Evolutionary conservation across 2,888 invertebrate species (phyloP).

Genomic region (Apoda limacodes): DNA sequence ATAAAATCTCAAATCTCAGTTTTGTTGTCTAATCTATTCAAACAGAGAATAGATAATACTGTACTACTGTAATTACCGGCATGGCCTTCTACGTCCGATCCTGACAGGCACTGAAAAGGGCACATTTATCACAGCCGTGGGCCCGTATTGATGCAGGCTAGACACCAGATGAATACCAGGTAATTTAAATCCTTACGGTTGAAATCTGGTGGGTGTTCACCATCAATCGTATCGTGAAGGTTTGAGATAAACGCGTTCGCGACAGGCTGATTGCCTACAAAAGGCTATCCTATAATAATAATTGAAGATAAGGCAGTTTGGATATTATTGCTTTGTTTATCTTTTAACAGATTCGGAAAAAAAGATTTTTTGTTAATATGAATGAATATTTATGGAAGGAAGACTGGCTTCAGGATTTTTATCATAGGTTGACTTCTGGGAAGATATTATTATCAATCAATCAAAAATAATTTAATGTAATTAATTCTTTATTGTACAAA

Average conservation of each 20-base stretch:
- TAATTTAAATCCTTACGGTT: slow-evolving; percentile 46
- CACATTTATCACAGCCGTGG: slow-evolving; percentile 48
- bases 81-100: slow-evolving; percentile 36
- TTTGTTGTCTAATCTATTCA: slow-evolving; percentile 4
- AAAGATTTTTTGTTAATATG: too few species aligned
- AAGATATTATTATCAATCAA: too few species aligned
- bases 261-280: too few species aligned
- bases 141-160: slow-evolving; percentile 37
- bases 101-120: slow-evolving; percentile 45
- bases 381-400: too few species aligned
- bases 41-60: background rate
- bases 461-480: too few species aligned
- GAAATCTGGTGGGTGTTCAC: slow-evolving; percentile 38
- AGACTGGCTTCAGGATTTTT: too few species aligned
- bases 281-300: too few species aligned
- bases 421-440: too few species aligned
- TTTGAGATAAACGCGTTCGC: slow-evolving; percentile 21
- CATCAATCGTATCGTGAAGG: slow-evolving; percentile 36
- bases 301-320: too few species aligned
- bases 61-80: slow-evolving; percentile 32
- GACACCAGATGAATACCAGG: slow-evolving; percentile 42
- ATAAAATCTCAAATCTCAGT: slow-evolving; percentile 27
- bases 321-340: too few species aligned
- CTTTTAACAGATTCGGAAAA: too few species aligned
- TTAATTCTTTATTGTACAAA: too few species aligned